Evolutionary conservation across 2,888 invertebrate species (phyloP), one percentile per base, ranked within the genome.

Genomic region (Mylabris sibirica): DNA sequence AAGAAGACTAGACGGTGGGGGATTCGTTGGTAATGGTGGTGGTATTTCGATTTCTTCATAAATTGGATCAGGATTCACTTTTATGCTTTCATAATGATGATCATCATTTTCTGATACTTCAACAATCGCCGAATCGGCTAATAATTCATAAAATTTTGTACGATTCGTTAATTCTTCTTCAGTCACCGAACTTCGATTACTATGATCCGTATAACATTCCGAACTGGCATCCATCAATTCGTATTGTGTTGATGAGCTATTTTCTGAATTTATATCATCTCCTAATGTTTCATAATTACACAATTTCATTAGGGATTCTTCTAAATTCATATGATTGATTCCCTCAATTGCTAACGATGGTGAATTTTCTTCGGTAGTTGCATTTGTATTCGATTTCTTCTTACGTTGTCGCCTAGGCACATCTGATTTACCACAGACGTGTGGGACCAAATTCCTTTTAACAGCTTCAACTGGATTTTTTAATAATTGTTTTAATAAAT

Each of bases 41-140:
- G 94, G 94, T 83, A 91, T 89, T 77, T 92, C 92, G 73, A 92
- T 92, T 84, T 92, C 92, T 84, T 93, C 93, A 80, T 93, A 93
- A 79, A 93, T 93, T 2, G 92, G 93, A 86, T 93, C 92, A 66
- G 87, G 87, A 84, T 92, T 92, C 66, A 87, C 87, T 77, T 89
- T 89, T 72, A 93, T 92, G 65, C 91, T 91, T 81, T 93, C 93
- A 77, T 92, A 93, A 79, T 91, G 91, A 83, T 93, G 92, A 76
- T 90, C 90, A 73, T 90, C 89, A 30, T 86, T 86, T 70, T 88
- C 90, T 78, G 91, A 90, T 63, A 92, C 90, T 80, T 92, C 92
- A 70, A 91, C 89, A 67, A 91, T 83, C 3, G 91, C 90, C 68
- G 91, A 89, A 79, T 92, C 92, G 30, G 91, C 91, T 69, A 92